Percentiles rank a stretch among this genome's conserved stretches.
These are phyloP conservation scores for Cryptoprocta ferox DNA, from an alignment of 2,797 vertebrate species.

Conservation along the genomic window DNA sequence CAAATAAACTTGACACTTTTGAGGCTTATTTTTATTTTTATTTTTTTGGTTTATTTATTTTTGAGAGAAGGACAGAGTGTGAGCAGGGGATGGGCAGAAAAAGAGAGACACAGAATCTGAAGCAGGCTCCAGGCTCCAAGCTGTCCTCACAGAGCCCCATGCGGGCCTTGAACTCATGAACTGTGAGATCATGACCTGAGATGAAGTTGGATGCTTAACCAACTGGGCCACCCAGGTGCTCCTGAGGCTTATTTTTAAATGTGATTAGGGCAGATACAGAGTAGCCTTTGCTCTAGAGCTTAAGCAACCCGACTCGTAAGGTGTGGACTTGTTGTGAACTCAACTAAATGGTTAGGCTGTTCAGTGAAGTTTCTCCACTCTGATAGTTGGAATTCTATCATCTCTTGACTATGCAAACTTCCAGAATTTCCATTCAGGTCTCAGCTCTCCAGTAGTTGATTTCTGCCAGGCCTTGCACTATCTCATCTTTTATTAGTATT, in stretches of 20 bases:
- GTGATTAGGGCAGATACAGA: neutral
- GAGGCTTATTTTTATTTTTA: constrained; percentile 78
- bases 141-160: too few species aligned
- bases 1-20: constrained; percentile 19
- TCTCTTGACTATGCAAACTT: neutral
- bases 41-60: constrained; percentile 61
- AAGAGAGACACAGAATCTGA: too few species aligned
- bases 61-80: too few species aligned
- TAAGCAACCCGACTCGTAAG: neutral
- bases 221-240: too few species aligned
- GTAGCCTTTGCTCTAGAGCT: neutral
- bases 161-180: too few species aligned
- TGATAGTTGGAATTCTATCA: neutral
- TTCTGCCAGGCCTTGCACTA: neutral
- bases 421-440: neutral
- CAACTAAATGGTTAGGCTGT: neutral
- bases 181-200: too few species aligned
- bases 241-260: constrained; percentile 73
- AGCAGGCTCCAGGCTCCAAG: too few species aligned
- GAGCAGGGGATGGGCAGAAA: too few species aligned
- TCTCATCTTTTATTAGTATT: neutral
- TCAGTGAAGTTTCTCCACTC: neutral
- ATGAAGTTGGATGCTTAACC: too few species aligned
- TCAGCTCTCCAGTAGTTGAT: neutral
- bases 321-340: neutral